Percentiles rank a stretch among this genome's conserved stretches.
phyloP scores from a whole-genome alignment of 2,797 vertebrate species.

The Microctenopoma lineatum region DNA sequence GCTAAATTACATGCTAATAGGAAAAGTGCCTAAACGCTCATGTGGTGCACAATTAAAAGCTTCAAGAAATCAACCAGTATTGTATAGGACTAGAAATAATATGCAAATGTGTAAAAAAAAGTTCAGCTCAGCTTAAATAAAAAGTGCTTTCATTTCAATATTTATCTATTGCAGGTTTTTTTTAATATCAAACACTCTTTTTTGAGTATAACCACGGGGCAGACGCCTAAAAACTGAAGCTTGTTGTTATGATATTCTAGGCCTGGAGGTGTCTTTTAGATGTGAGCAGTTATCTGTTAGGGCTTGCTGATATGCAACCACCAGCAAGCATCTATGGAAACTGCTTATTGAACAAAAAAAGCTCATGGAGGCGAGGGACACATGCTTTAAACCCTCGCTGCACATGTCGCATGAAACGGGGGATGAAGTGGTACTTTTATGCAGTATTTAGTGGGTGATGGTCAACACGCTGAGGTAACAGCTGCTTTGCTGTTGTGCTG shows the following conservation, averaged over 20 bases:
- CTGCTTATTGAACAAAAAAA: constrained; percentile 27
- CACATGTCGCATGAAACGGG: constrained; percentile 2
- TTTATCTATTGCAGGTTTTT: constrained; percentile 29
- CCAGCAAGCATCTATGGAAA: constrained; percentile 33
- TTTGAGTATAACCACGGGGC: constrained; percentile 29
- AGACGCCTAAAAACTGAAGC: constrained; percentile 26
- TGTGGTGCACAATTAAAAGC: not conserved
- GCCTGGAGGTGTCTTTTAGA: constrained; percentile 44
- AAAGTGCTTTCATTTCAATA: constrained; percentile 35
- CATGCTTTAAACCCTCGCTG: not conserved
- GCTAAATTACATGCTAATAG: not conserved
- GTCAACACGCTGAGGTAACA: not conserved
- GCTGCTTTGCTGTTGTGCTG: constrained; percentile 8
- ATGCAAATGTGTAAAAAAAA: not conserved
- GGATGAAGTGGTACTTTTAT: constrained; percentile 10
- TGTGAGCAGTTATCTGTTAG: constrained; percentile 45
- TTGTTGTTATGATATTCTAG: constrained; percentile 33
- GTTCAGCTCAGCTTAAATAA: not conserved
- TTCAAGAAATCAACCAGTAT: not conserved
- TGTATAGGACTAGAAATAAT: not conserved
- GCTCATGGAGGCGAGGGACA: not conserved
- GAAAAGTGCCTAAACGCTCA: not conserved
- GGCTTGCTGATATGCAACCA: constrained; percentile 42
- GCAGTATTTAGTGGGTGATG: not conserved
- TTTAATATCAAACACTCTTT: constrained; percentile 47